phyloP scores from a whole-genome alignment of 2,888 invertebrate genomes.

The Sicus ferrugineus region DNA sequence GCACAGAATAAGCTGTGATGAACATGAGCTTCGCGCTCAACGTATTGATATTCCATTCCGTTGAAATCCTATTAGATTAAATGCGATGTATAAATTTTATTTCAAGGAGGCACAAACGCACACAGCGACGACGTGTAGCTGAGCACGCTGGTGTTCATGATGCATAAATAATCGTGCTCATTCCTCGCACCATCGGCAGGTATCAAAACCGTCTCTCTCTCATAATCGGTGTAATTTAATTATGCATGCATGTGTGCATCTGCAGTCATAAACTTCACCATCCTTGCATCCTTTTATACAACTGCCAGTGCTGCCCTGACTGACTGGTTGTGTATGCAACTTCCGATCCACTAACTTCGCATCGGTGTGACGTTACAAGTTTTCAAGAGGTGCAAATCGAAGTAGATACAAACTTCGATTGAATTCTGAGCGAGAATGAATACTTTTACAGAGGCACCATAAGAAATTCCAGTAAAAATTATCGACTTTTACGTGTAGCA shows the following conservation, averaged over 20 bases:
- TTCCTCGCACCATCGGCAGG: background rate
- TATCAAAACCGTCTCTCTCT: background rate
- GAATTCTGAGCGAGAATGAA: too few species aligned
- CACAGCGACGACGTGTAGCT: background rate
- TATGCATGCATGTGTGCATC: background rate
- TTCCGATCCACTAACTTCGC: too few species aligned
- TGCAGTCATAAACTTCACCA: background rate
- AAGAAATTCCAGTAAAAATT: too few species aligned
- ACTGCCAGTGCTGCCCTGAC: background rate
- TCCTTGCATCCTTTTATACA: background rate
- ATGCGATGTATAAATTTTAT: background rate
- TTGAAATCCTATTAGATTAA: background rate
- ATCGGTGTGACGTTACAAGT: too few species aligned
- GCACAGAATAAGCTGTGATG: background rate
- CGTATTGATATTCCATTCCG: background rate
- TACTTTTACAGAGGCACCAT: too few species aligned
- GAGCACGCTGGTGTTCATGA: background rate
- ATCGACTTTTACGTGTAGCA: too few species aligned
- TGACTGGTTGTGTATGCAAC: too few species aligned
- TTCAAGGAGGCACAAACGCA: background rate
- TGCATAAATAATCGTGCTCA: background rate
- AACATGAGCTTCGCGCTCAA: background rate
- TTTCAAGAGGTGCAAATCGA: too few species aligned
- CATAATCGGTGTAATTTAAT: background rate
- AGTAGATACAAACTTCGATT: too few species aligned